A percentile compares a stretch with the other conserved stretches of the same genome.
Evolutionary conservation across 2,888 invertebrate genomes (phyloP).

Genomic region (Volucella bombylans): DNA sequence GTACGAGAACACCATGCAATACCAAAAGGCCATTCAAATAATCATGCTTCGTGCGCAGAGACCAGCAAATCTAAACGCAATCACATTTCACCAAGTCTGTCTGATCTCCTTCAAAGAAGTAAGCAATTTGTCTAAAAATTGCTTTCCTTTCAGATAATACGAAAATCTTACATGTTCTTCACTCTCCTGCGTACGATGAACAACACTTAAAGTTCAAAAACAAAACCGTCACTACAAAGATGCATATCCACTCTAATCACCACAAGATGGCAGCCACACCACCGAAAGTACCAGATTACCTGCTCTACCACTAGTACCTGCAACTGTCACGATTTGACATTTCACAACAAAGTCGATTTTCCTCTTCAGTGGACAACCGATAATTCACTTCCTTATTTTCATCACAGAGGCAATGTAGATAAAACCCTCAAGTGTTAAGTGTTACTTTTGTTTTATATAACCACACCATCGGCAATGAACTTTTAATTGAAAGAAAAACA

Average conservation of each 20-base stretch:
- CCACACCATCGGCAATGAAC: constrained; percentile 44
- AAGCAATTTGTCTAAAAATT: neutral
- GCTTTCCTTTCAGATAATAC: constrained; percentile 17
- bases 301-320: neutral
- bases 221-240: neutral
- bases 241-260: neutral
- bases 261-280: constrained; percentile 14
- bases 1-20: constrained; percentile 37
- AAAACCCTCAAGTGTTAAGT: constrained; percentile 13
- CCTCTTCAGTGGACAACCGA: constrained; percentile 6
- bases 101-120: constrained; percentile 42
- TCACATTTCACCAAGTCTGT: constrained; percentile 38
- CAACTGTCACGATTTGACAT: constrained; percentile 30
- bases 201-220: constrained; percentile 1
- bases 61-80: constrained; percentile 38
- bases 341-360: constrained; percentile 6
- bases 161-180: constrained; percentile 45
- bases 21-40: constrained; percentile 35
- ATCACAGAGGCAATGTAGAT: constrained; percentile 29
- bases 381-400: constrained; percentile 17
- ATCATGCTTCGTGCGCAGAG: constrained; percentile 38
- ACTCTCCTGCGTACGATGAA: constrained; percentile 40
- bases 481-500: constrained; percentile 24
- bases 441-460: constrained; percentile 54
- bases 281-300: constrained; percentile 33